Conservation (phyloP, 2,113 vertebrate genomes). For the Sinocyclocheilus grahami region DNA sequence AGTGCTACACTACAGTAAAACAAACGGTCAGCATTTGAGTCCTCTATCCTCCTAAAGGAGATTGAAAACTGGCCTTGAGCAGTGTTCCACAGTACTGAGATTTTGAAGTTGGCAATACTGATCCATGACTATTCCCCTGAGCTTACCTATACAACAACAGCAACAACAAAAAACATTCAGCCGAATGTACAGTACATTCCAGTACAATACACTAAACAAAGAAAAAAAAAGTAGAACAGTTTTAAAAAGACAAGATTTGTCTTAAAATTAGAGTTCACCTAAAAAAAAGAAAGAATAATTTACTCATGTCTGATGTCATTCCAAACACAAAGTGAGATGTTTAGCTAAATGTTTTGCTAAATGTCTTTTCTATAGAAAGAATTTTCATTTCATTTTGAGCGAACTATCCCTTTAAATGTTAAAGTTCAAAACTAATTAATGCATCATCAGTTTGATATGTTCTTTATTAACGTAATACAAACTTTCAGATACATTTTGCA, state of each 20-base stretch:
- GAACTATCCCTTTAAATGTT: background rate
- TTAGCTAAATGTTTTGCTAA: no score
- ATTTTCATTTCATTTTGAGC: background rate
- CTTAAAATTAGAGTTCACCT: background rate
- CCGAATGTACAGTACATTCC: background rate
- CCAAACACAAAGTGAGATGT: no score
- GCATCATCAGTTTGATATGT: conserved; percentile 1
- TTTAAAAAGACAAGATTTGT: background rate
- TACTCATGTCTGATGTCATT: no score
- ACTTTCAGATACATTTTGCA: background rate
- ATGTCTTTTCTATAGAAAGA: background rate
- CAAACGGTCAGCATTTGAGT: no score
- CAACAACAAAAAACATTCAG: background rate
- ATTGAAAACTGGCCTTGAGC: background rate
- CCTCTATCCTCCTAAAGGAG: background rate
- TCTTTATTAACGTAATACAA: background rate
- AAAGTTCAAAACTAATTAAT: background rate
- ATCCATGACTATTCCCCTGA: background rate
- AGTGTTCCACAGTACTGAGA: background rate
- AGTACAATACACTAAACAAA: background rate
- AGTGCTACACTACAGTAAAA: no score
- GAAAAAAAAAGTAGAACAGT: background rate
- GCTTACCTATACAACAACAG: background rate
- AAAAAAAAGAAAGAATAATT: no score
- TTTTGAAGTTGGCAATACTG: background rate